Percentiles rank a stretch among this genome's conserved stretches.
Evolutionary conservation across 2,113 vertebrate species (phyloP).

Genomic region (Mungos mungo): DNA sequence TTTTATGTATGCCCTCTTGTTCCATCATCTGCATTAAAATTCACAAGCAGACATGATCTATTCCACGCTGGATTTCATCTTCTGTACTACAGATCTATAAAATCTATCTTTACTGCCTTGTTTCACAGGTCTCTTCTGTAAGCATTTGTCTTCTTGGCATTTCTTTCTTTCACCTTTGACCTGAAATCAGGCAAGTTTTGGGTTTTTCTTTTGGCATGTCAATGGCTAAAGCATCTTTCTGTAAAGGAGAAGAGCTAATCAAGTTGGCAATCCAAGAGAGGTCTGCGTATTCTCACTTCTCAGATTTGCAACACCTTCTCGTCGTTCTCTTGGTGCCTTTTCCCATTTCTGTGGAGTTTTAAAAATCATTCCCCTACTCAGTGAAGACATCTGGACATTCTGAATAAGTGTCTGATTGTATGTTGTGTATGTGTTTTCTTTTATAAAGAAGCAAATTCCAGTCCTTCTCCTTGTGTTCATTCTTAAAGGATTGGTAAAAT

Average conservation of each 20-base stretch:
- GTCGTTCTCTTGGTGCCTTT: not conserved
- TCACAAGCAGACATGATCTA: conserved; percentile 73
- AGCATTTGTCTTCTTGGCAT: conserved; percentile 67
- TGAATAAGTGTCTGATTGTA: conserved; percentile 44
- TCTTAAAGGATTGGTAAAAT: conserved; percentile 45
- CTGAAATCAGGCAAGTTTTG: conserved; percentile 66
- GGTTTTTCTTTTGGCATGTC: conserved; percentile 71
- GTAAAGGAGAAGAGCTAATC: conserved; percentile 54
- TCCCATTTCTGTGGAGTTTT: conserved; percentile 34
- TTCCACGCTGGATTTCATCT: conserved; percentile 70
- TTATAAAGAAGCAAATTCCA: conserved; percentile 30
- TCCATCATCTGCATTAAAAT: conserved; percentile 78
- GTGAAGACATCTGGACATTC: conserved; percentile 57
- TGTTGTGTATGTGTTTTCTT: conserved; percentile 21
- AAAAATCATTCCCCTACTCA: not conserved
- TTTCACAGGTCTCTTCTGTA: conserved; percentile 70
- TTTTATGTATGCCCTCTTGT: conserved; percentile 79
- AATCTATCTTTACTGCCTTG: conserved; percentile 61
- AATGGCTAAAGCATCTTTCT: conserved; percentile 68
- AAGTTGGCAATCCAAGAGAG: conserved; percentile 66
- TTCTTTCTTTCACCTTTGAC: conserved; percentile 68
- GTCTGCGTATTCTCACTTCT: conserved; percentile 75
- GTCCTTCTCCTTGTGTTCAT: not conserved
- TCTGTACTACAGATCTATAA: conserved; percentile 64
- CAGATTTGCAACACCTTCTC: conserved; percentile 37